phyloP scores from a whole-genome alignment of 2,888 invertebrate species.

The Callimorpha dominula region DNA sequence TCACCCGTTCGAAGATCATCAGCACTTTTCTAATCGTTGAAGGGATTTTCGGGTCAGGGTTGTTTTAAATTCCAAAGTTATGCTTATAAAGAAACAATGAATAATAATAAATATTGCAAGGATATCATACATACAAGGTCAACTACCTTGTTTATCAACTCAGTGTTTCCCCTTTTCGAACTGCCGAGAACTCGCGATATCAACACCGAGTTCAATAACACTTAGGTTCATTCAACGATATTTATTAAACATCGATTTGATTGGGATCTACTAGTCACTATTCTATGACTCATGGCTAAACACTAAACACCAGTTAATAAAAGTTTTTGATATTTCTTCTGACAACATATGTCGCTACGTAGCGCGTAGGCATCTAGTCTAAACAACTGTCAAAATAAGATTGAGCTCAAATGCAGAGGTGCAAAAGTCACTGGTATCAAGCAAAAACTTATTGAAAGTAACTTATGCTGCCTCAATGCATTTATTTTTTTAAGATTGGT shows the following conservation, averaged over 20 bases:
- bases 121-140: neutral
- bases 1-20: too few relatives aligned
- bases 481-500: too few relatives aligned
- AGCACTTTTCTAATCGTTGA: too few relatives aligned
- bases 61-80: too few relatives aligned
- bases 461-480: too few relatives aligned
- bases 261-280: neutral
- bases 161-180: conserved; percentile 12
- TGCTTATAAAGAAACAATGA: neutral
- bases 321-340: neutral
- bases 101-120: neutral
- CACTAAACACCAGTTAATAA: neutral
- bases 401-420: too few relatives aligned
- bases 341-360: too few relatives aligned
- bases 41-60: too few relatives aligned
- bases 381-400: too few relatives aligned
- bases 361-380: too few relatives aligned
- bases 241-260: conserved; percentile 2
- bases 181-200: conserved; percentile 11
- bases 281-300: neutral
- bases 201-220: conserved; percentile 4
- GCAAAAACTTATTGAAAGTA: too few relatives aligned
- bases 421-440: too few relatives aligned
- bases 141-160: conserved; percentile 14
- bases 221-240: neutral